Evolutionary conservation across 2,888 invertebrate genomes (phyloP), one percentile per base, ranked within the genome.

Genomic region (Teinopalpus imperialis): DNA sequence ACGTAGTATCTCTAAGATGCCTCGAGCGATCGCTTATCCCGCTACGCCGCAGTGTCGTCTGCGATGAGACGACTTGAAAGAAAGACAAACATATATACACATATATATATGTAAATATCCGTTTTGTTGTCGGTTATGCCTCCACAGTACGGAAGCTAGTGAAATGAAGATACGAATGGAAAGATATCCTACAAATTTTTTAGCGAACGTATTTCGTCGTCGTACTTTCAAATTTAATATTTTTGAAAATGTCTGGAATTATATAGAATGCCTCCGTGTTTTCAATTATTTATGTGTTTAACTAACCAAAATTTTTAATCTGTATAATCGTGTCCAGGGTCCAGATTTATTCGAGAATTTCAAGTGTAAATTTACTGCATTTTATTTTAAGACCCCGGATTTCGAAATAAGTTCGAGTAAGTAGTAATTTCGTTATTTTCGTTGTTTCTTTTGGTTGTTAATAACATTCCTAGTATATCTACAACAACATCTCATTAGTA

Each of bases 1-100:
- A 21, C 34, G 20, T 21, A 12, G 12, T 35, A 27, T 26, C 43
- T 29, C 21, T 16, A 20, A 13, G 16, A 16, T 10, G 36, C 30
- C 27, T 10, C 0, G 18, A 37, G 36, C 43, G 30, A 43, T 43
- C 43, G 43, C 36, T 43, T 24, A 43, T 37, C 18, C 16, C 43
- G 34, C 26, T 13, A 20, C 9, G 7, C 30, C 43, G 35, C 34
- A 31, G 24, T 18, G 29, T 14, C 10, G 39, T 31, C 31, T 31
- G 35, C 29, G 9, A 43, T 34, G 43, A 14, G 14, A 35, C 21
- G 7, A 2, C 13, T 30, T 13, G 14, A 40, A 8, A 27, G 24
- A 24, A 30, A 29, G 20, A 30, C 41, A 41, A 31, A 41, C 26
- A 12, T n/a, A 29, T 12, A 4, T 31, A 31, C 31, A 36, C 29